Conservation (phyloP, 2,888 invertebrate species). For the Fragum sueziense region DNA sequence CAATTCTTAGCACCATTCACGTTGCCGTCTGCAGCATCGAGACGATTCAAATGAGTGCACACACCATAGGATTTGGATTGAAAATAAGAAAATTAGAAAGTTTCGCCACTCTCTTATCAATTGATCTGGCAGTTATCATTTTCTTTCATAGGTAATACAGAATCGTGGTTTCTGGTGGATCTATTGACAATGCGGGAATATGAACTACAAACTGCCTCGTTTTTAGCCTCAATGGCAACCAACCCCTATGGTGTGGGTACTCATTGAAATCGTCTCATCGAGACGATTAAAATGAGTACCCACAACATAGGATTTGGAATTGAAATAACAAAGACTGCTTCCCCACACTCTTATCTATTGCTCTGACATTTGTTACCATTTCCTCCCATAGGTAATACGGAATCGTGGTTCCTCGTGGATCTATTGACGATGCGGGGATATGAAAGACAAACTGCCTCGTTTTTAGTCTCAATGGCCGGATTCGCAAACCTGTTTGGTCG, state of each 20-base stretch:
- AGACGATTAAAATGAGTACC: too few species aligned
- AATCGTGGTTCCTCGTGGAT: constrained; percentile 52
- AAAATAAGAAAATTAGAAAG: too few species aligned
- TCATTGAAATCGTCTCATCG: too few species aligned
- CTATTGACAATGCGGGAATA: constrained; percentile 41
- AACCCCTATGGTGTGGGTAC: too few species aligned
- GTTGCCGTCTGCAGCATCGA: too few species aligned
- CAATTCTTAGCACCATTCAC: too few species aligned
- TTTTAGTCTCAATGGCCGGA: constrained; percentile 39
- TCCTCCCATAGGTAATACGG: constrained; percentile 32
- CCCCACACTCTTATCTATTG: too few species aligned
- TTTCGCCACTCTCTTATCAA: too few species aligned
- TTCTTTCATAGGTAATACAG: constrained; percentile 35
- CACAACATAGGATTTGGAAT: too few species aligned
- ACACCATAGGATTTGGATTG: too few species aligned
- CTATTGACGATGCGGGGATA: constrained; percentile 42
- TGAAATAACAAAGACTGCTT: too few species aligned
- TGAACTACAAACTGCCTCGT: constrained; percentile 33
- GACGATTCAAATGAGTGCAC: too few species aligned
- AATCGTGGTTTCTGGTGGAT: constrained; percentile 52
- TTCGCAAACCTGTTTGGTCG: constrained; percentile 38
- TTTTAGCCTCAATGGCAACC: constrained; percentile 33
- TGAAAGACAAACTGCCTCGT: constrained; percentile 34
- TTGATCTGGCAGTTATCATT: neutral
- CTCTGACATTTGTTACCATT: neutral